Base-by-base conservation (phyloP, 2,113 vertebrate species). In the Tetrao urogallus region DNA sequence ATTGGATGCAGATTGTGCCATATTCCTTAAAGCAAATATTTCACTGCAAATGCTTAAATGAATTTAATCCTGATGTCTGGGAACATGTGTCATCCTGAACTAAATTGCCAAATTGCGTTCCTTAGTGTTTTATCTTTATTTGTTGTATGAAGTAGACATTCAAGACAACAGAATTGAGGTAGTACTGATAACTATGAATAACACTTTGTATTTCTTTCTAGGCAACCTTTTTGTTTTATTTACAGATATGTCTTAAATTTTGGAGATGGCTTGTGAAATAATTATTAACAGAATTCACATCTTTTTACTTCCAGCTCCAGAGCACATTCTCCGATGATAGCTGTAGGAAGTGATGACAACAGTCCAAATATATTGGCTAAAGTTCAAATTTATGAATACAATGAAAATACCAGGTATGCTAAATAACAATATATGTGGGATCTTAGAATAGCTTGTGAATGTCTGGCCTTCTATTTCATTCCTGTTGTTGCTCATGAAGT, bases 321-420 rank as follows among this genome's bases (percentile, higher is more conserved):
- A 61, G 98, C 99, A 42, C 99, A 99, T 96, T 97, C 98, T 43
- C 99, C 99, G 7, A 99, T 99, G 98, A 98, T 99, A 43, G 99
- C 99, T 25, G 99, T 99, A 42, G 99, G 99, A 88, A 99, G 99
- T 77, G 99, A 99, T 64, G 99, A 99, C 96, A 98, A 96, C 90
- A 99, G 98, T 42, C 98, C 98, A 56, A 98, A 98, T 11, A 98
- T 99, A 69, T 97, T 98, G 84, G 99, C 99, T 81, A 99, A 99
- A 95, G 99, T 99, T 90, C 99, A 99, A 95, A 98, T 99, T 93
- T 99, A 99, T 18, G 99, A 99, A 95, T 99, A 99, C 94, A 99
- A 99, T 4, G 99, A 99, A 97, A 99, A 99, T 83, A 99, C 99
- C 84, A 99, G 99, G 99, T 99, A 92, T 88, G 91, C 8, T 66